Percentiles rank a stretch among this genome's conserved stretches.
phyloP scores from a whole-genome alignment of 1,140 invertebrate genomes.

The Thrips palmi region DNA sequence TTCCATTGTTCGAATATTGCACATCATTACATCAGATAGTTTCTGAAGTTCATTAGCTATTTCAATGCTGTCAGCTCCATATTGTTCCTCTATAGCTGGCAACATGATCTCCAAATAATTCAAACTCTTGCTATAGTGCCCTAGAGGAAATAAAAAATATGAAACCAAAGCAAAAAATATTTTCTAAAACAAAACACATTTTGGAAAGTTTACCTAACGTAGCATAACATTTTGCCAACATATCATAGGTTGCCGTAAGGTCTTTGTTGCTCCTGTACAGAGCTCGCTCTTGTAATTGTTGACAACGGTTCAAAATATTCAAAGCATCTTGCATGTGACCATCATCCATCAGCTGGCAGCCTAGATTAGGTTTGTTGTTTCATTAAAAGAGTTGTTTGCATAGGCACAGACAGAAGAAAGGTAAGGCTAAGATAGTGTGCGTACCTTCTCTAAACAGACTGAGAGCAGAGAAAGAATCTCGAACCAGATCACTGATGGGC shows the following conservation, averaged over 20 bases:
- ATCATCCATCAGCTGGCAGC: constrained; percentile 15
- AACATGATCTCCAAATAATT: constrained; percentile 27
- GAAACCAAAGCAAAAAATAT: constrained; percentile 8
- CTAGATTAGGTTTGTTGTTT: constrained; percentile 18
- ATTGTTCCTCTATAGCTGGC: constrained; percentile 26
- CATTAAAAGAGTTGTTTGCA: too few species aligned
- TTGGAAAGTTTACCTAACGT: constrained; percentile 21
- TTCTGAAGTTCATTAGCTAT: constrained; percentile 32
- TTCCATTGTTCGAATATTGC: too few species aligned
- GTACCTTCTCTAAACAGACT: constrained; percentile 19
- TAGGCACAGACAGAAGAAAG: constrained; percentile 1
- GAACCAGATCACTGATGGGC: constrained; percentile 16
- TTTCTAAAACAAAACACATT: constrained; percentile 11
- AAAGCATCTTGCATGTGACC: constrained; percentile 24
- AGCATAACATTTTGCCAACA: constrained; percentile 30
- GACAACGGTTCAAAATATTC: constrained; percentile 24
- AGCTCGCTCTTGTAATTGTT: constrained; percentile 22
- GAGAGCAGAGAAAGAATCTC: constrained; percentile 18
- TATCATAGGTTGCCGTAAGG: constrained; percentile 27
- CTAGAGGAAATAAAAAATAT: constrained; percentile 17
- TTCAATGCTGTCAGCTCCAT: constrained; percentile 34
- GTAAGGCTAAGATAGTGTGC: not conserved
- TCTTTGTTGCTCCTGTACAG: constrained; percentile 29
- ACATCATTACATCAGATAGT: too few species aligned
- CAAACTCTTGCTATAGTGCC: constrained; percentile 24